Percentiles rank a stretch among this genome's conserved stretches.
Conservation (phyloP, 2,797 vertebrate species). For the Sebastes cheni region DNA sequence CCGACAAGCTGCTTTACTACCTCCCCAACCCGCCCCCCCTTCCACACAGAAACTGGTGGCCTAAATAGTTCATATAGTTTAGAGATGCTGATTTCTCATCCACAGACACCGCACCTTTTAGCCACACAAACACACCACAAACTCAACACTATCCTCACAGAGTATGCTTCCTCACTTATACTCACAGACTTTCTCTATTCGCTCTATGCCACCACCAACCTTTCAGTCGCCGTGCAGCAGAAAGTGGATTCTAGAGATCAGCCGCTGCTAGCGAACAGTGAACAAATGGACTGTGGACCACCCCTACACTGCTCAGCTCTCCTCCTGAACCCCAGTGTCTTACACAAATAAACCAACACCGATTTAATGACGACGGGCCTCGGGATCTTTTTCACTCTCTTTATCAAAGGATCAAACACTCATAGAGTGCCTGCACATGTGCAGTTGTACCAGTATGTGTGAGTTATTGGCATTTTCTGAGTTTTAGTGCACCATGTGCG, state of each 20-base stretch:
- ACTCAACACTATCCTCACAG: neutral
- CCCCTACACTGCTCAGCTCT: conserved; percentile 57
- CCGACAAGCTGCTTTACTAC: conserved; percentile 18
- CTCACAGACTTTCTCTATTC: conserved; percentile 1
- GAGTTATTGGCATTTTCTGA: neutral
- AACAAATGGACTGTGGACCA: conserved; percentile 73
- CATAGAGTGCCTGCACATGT: conserved; percentile 24
- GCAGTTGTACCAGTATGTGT: neutral
- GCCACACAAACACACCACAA: neutral
- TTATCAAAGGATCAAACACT: conserved; percentile 67
- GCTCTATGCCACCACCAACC: conserved; percentile 9
- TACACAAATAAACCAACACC: conserved; percentile 79
- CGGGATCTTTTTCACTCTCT: conserved; percentile 64
- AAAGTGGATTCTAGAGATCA: conserved; percentile 62
- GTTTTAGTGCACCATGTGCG: neutral
- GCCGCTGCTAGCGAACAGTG: conserved; percentile 44
- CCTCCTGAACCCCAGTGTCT: conserved; percentile 58
- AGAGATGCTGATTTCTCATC: neutral
- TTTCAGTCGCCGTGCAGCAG: conserved; percentile 6
- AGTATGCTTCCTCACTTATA: neutral
- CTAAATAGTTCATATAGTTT: neutral
- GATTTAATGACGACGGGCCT: conserved; percentile 75
- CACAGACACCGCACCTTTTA: neutral
- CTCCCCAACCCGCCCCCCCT: neutral
- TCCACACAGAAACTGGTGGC: neutral